Base-by-base conservation (phyloP, 2,797 vertebrate species). In the Ciconia nigra region DNA sequence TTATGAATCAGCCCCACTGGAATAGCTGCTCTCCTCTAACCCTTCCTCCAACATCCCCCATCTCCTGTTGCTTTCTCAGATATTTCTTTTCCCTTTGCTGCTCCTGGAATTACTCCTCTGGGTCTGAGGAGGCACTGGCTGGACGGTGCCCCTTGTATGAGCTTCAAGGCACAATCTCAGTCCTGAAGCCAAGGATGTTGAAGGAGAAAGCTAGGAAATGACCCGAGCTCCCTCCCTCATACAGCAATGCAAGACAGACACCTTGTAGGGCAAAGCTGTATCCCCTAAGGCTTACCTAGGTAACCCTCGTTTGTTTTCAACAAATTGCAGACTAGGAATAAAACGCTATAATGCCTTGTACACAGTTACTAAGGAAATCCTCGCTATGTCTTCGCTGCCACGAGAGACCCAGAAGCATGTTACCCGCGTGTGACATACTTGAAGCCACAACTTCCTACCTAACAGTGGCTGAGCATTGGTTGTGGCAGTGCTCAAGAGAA, bases 391-490 rank as follows among this genome's bases (percentile, higher is more conserved):
- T 52, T 77, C 2, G 3, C 24, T 83, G 52, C 20, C 22, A 18
- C 2, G 13, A 1, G 4, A 81, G 31, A 37, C 20, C 5, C 49
- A 7, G 39, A 52, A 55, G 41, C 51, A 2, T 4, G 10, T 21
- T 44, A 55, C 26, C 9, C 1, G 2, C 18, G 14, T 4, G 17
- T 16, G 47, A 65, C n/a, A 13, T 5, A 55, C 12, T 46, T 41
- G 41, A 70, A 74, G 41, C 37, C 74, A 87, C 55, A 33, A 11
- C 20, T 72, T 86, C 22, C 61, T 16, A 42, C 54, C 25, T 65
- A 25, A 22, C 5, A 19, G 65, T 26, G 58, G 41, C 44, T 69
- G 37, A 83, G 26, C 46, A 70, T 5, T 0, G 0, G 4, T 12
- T 49, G 21, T 3, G 4, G 54, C 41, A 72, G 37, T 20, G 49